Evolutionary conservation across 1,140 invertebrate species (phyloP), one percentile per base, ranked within the genome.

Genomic region (Drosophila tani): DNA sequence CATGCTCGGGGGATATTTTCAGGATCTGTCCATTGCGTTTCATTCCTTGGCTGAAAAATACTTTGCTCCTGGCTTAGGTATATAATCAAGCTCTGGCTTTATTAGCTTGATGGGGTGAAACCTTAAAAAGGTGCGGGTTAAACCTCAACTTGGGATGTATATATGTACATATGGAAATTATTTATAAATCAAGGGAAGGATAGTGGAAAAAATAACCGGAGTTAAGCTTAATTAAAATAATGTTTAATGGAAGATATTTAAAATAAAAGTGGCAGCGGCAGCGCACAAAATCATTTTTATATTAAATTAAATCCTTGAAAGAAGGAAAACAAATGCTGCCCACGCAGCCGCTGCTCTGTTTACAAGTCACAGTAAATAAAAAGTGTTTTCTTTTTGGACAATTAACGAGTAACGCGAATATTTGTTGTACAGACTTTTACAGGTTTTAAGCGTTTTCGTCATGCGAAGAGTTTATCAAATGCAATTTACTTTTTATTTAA

Each of bases 1-100:
- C 70, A 73, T 73, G 67, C 67, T 59, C 71, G 35, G 53, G 53
- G 1, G 11, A 15, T 56, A n/a, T 8, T 24, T 21, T 56, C 35
- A 56, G 19, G 53, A 21, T 40, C 17, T 40, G 35, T 56, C 53
- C 32, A 2, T 35, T 35, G 32, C 8, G 32, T 75, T 80, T 78
- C 76, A 88, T 88, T 87, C 81, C 83, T 71, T 58, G 75, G 46
- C 46, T 40, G 38, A 15, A 6, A 40, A 15, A 40, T 40, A 15
- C 14, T 15, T 6, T 0, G 8, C n/a, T 56, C 53, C 53, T 24
- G 19, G 8, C 53, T 3, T 2, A 40, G 19, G 24, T 40, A 15
- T 11, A 56, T 3, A 6, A 11, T n/a, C 8, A 40, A 56, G 38
- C 8, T 24, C 1, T 19, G 53, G 35, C 7, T 50, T 27, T 21